These are phyloP conservation scores for Strigamia transsilvanica DNA, from an alignment of 2,888 invertebrate genomes.

Conservation along the genomic window DNA sequence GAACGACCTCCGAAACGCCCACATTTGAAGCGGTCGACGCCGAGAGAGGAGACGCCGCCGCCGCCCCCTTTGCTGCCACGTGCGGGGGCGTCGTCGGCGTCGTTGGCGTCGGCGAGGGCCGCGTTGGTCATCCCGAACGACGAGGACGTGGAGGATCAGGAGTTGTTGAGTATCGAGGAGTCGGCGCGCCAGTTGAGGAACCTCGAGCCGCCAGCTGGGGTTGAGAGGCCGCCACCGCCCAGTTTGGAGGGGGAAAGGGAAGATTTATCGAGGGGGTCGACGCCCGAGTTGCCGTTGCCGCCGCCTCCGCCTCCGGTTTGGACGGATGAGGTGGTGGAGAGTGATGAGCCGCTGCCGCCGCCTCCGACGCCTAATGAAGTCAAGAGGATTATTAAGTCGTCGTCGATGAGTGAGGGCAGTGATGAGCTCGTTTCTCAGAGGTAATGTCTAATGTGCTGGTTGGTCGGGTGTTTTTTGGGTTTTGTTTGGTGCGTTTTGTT, in stretches of 20 bases:
- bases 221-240: constrained; percentile 58
- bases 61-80: constrained; percentile 54
- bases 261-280: constrained; percentile 55
- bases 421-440: not conserved
- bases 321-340: constrained; percentile 68
- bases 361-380: constrained; percentile 69
- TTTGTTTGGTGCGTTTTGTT: not conserved
- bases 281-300: constrained; percentile 67
- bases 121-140: constrained; percentile 23
- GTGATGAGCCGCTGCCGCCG: constrained; percentile 74
- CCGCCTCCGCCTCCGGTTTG: constrained; percentile 68
- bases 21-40: constrained; percentile 66
- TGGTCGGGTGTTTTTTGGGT: not conserved
- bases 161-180: constrained; percentile 56
- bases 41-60: constrained; percentile 48
- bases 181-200: constrained; percentile 56
- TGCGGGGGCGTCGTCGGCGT: constrained; percentile 1
- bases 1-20: constrained; percentile 82
- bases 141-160: constrained; percentile 53
- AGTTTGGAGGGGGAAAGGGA: not conserved
- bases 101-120: constrained; percentile 16
- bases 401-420: not conserved
- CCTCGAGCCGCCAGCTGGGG: constrained; percentile 61
- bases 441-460: not conserved
- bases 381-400: constrained; percentile 18